These are phyloP conservation scores for Nixonia krombeini DNA, from an alignment of 1,140 invertebrate genomes.

Conservation along the genomic window DNA sequence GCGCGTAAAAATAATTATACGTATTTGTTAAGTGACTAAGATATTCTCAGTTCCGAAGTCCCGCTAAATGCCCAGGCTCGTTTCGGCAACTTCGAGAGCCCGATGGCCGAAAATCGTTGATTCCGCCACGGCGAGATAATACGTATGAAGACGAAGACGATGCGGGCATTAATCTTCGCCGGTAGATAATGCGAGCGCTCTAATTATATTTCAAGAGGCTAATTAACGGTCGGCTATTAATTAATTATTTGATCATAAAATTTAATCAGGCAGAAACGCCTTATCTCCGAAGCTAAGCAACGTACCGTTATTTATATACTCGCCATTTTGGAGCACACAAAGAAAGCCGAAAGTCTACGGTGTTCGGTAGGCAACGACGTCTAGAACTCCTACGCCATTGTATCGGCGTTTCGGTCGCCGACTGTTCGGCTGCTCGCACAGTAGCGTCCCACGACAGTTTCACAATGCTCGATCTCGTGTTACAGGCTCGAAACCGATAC, in stretches of 20 bases:
- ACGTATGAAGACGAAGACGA: background rate
- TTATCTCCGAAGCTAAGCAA: too few relatives aligned
- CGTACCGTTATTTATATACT: too few relatives aligned
- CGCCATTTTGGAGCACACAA: too few relatives aligned
- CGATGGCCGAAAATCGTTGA: slow-evolving; percentile 12
- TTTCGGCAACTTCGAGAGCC: slow-evolving; percentile 4
- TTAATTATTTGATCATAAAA: too few relatives aligned
- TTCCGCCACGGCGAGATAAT: slow-evolving; percentile 7
- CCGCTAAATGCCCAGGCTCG: slow-evolving; percentile 9
- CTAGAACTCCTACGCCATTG: too few relatives aligned
- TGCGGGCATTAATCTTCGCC: slow-evolving; percentile 16
- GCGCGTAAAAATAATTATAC: slow-evolving; percentile 18
- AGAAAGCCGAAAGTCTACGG: too few relatives aligned
- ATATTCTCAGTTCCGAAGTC: slow-evolving; percentile 3
- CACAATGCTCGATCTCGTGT: slow-evolving; percentile 53
- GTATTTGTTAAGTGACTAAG: slow-evolving; percentile 7
- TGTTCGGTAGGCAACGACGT: too few relatives aligned
- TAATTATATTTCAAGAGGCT: slow-evolving; percentile 9
- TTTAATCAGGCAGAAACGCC: too few relatives aligned
- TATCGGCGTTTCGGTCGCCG: background rate
- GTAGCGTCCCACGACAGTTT: slow-evolving; percentile 43
- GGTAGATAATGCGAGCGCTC: background rate
- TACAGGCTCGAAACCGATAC: slow-evolving; percentile 59
- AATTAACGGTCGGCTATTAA: slow-evolving; percentile 28
- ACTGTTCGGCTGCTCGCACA: slow-evolving; percentile 32